Conservation (phyloP, 2,888 invertebrate genomes). For the Ferrisia virgata region DNA sequence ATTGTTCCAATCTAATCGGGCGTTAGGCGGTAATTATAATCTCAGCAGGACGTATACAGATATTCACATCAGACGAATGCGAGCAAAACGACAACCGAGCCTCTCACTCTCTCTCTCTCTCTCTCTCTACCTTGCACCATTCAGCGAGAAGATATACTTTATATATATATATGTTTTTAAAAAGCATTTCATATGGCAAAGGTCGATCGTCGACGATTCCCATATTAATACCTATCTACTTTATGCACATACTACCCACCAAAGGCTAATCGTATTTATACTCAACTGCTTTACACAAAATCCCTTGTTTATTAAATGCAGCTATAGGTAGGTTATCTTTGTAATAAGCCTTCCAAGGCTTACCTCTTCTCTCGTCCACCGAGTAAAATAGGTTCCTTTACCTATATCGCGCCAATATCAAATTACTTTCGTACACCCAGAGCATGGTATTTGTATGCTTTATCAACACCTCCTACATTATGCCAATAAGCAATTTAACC, state of each 20-base stretch:
- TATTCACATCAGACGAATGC: not conserved
- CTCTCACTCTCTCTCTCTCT: too few species aligned
- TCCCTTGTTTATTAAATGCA: too few species aligned
- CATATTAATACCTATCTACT: not conserved
- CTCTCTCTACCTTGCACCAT: not conserved
- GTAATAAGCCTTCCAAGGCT: not conserved
- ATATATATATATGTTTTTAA: not conserved
- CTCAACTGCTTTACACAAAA: not conserved
- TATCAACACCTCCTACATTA: slow-evolving; percentile 12
- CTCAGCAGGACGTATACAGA: not conserved
- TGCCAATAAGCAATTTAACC: not conserved
- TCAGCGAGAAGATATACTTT: not conserved
- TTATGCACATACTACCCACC: too few species aligned
- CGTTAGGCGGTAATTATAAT: slow-evolving; percentile 33
- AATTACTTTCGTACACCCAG: not conserved
- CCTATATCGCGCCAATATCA: not conserved
- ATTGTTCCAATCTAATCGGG: slow-evolving; percentile 33
- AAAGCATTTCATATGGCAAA: not conserved
- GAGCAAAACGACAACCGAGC: slow-evolving; percentile 13
- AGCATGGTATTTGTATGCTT: not conserved
- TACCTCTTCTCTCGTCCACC: not conserved
- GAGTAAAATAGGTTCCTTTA: not conserved
- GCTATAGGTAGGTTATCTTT: too few species aligned
- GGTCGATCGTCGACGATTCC: not conserved
- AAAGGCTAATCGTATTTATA: not conserved